Evolutionary conservation across 1,140 invertebrate genomes (phyloP), one percentile per base, ranked within the genome.

Genomic region (Augochlora pura): DNA sequence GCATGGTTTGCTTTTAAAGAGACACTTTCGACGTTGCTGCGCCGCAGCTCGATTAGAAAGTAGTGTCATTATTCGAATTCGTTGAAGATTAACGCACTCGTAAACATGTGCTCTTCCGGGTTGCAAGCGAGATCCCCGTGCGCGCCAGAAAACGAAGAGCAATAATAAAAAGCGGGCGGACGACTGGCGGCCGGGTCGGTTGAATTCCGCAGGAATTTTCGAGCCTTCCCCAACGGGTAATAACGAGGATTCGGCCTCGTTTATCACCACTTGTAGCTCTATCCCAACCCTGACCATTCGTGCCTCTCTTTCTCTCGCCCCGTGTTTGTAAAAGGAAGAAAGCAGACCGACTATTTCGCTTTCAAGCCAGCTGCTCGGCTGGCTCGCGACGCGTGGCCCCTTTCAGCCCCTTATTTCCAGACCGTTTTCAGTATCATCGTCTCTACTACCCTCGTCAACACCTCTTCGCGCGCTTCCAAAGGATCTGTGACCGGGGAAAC

Each of bases 201-300:
- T 76, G 82, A 77, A 81, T 81, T 86, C 84, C 81, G 32, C 65
- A 76, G 84, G 75, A 86, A 87, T 86, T 82, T 84, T 72, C 84
- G 74, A 72, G 84, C 69, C 71, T 88, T 84, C 88, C 74, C 82
- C 83, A 89, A 90, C 89, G 90, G 88, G 87, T 89, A 91, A 90
- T 91, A 88, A 90, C 89, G 89, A 88, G 88, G 87, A 88, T 90
- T 91, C 88, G 86, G 88, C 90, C 90, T 91, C 92, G 89, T 93
- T 92, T 92, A 91, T 92, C 91, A 93, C 91, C 92, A 93, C 92
- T 92, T 93, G 92, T 93, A 90, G 91, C 91, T 90, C 86, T 87
- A 90, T 85, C 87, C 90, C 87, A 88, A 88, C 88, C 85, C 89
- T 87, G 82, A 80, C 77, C 82, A 71, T 63, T 59, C 81, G 38